phyloP scores from a whole-genome alignment of 2,113 vertebrate genomes.

The Oncorhynchus nerka region DNA sequence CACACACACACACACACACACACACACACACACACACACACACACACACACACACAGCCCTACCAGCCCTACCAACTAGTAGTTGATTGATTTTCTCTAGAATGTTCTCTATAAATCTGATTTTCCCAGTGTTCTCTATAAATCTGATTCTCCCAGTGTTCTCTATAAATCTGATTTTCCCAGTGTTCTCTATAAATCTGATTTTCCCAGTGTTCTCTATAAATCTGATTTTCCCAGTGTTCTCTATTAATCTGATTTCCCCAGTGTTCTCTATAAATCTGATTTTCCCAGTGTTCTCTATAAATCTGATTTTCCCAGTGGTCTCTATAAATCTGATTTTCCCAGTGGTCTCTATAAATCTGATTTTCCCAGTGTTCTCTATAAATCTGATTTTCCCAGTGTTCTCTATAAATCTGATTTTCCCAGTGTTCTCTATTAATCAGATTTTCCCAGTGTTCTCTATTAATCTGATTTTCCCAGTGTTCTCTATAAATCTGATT shows the following conservation, averaged over 20 bases:
- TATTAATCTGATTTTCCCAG: neutral
- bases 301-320: neutral
- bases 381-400: conserved; percentile 19
- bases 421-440: too few relatives aligned
- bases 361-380: neutral
- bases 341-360: too few relatives aligned
- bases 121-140: too few relatives aligned
- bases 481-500: too few relatives aligned
- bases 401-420: too few relatives aligned
- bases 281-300: neutral
- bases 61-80: neutral
- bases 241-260: neutral
- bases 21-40: conserved; percentile 25
- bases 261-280: conserved; percentile 5
- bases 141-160: neutral
- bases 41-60: conserved; percentile 15
- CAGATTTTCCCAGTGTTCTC: neutral
- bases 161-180: conserved; percentile 19
- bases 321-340: conserved; percentile 16
- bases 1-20: conserved; percentile 14
- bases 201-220: neutral
- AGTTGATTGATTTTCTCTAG: neutral
- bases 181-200: too few relatives aligned
- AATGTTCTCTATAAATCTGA: too few relatives aligned
- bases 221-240: conserved; percentile 10